Evolutionary conservation across 2,113 vertebrate species (phyloP).

Genomic region (Ceratotherium simum): DNA sequence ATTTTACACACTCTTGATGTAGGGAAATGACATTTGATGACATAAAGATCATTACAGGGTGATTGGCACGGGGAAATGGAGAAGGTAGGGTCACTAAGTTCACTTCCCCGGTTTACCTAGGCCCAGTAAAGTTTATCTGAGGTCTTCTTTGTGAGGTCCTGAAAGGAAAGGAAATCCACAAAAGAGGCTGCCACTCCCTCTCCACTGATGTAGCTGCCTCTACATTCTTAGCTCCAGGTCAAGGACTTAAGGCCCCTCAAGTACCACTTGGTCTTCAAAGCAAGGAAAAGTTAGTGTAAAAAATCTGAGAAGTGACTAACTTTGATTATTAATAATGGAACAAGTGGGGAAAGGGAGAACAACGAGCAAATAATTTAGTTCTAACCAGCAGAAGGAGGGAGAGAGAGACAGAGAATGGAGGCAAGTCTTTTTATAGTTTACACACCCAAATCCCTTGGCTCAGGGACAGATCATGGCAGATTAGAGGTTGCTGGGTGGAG

Average conservation of each 20-base stretch:
- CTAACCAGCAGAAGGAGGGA: neutral
- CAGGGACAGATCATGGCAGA: conserved; percentile 62
- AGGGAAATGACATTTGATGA: neutral
- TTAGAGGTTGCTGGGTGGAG: conserved; percentile 83
- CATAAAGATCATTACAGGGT: neutral
- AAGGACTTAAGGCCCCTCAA: neutral
- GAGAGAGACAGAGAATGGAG: neutral
- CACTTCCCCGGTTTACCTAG: neutral
- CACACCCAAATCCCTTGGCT: conserved; percentile 76
- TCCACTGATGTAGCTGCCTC: neutral
- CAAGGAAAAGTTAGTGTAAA: neutral
- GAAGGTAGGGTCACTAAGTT: neutral
- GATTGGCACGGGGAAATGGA: neutral
- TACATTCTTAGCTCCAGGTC: neutral
- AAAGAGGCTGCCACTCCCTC: neutral
- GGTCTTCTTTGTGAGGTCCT: neutral
- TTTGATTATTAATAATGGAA: neutral
- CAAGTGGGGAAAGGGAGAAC: neutral
- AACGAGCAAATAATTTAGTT: neutral
- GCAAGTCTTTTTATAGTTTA: neutral
- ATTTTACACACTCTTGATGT: neutral
- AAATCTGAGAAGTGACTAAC: neutral
- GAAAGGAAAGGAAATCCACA: neutral
- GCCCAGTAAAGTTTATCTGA: neutral
- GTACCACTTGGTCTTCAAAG: neutral